A percentile compares a stretch with the other conserved stretches of the same genome.
Evolutionary conservation across 2,797 vertebrate genomes (phyloP).

Genomic region (Channa striata): DNA sequence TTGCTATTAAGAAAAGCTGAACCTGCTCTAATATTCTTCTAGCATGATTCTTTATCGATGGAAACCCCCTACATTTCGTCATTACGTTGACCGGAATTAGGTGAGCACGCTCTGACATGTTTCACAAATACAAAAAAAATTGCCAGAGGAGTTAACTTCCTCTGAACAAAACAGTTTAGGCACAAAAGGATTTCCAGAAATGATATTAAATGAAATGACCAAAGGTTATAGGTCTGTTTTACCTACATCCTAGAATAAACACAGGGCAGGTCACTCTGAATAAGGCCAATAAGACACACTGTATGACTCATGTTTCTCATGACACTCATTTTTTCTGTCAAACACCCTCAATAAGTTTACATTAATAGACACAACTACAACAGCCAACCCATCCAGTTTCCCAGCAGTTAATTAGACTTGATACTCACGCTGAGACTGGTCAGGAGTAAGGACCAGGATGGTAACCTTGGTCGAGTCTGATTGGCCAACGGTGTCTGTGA

Average conservation of each 20-base stretch:
- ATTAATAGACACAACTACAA: neutral
- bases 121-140: conserved; percentile 15
- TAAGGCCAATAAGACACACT: conserved; percentile 11
- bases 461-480: conserved; percentile 84
- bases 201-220: neutral
- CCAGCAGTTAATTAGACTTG: neutral
- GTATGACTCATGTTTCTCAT: conserved; percentile 33
- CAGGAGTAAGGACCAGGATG: conserved; percentile 88
- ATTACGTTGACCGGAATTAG: conserved; percentile 24
- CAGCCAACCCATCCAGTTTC: neutral
- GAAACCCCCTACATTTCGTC: conserved; percentile 15
- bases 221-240: neutral
- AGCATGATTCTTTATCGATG: conserved; percentile 9
- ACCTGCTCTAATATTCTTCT: neutral
- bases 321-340: conserved; percentile 9
- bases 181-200: no score
- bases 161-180: neutral
- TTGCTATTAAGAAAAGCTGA: neutral
- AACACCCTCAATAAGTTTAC: neutral
- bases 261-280: conserved; percentile 3
- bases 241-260: conserved; percentile 11
- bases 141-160: neutral
- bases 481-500: conserved; percentile 80
- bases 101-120: conserved; percentile 53
- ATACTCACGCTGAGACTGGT: conserved; percentile 91